A percentile compares a stretch with the other conserved stretches of the same genome.
Evolutionary conservation across 2,113 vertebrate genomes (phyloP).

Genomic region (Stictonetta naevosa): DNA sequence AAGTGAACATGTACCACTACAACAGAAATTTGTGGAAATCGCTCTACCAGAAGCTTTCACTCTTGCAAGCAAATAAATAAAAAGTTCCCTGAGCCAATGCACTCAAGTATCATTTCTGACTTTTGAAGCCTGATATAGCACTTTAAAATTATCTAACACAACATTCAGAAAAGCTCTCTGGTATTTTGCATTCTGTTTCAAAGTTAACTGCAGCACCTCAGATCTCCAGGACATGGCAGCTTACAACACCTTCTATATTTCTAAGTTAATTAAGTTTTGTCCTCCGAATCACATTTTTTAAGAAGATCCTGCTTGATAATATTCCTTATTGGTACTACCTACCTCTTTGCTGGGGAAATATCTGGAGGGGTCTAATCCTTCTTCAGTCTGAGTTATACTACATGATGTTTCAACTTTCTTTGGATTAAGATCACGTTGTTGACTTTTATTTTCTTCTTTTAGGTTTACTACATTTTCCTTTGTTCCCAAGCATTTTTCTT

Average conservation of each 20-base stretch:
- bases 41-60: neutral
- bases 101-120: neutral
- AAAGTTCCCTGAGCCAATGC: neutral
- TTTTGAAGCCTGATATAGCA: neutral
- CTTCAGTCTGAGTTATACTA: neutral
- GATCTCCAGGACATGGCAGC: rapidly evolving
- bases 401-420: neutral
- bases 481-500: neutral
- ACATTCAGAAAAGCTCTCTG: neutral
- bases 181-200: neutral
- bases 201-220: neutral
- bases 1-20: neutral
- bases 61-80: neutral
- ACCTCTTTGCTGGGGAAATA: neutral
- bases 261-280: neutral
- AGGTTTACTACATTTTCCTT: neutral
- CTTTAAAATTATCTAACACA: neutral
- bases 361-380: neutral
- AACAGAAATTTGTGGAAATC: neutral
- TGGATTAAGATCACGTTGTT: neutral
- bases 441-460: neutral
- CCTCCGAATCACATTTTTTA: neutral
- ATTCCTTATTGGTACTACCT: neutral
- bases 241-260: neutral
- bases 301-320: neutral